phyloP scores from a whole-genome alignment of 2,888 invertebrate species.

The Cecidostiba fungosa region DNA sequence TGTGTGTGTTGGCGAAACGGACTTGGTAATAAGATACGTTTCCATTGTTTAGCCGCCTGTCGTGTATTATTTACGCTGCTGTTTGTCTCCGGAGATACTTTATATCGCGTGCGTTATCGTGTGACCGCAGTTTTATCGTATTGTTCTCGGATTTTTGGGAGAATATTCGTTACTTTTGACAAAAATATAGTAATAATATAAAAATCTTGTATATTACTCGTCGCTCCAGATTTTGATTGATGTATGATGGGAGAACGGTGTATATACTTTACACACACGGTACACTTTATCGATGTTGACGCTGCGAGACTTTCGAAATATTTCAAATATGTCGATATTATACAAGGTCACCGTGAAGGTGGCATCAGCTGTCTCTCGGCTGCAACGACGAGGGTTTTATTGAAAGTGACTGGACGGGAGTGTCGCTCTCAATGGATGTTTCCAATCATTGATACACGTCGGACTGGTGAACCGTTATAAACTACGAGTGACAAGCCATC shows the following conservation, averaged over 20 bases:
- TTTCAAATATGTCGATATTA: slow-evolving; percentile 21
- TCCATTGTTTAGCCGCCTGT: neutral
- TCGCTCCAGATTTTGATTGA: slow-evolving; percentile 8
- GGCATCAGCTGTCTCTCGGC: neutral
- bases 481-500: neutral
- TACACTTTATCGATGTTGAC: neutral
- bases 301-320: slow-evolving; percentile 17
- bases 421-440: slow-evolving; percentile 9
- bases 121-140: neutral
- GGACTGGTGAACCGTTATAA: neutral
- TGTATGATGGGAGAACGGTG: neutral
- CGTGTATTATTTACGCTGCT: neutral
- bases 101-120: neutral
- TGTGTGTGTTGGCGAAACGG: neutral
- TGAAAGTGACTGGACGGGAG: neutral
- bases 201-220: neutral
- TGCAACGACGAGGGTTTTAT: neutral
- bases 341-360: slow-evolving; percentile 16
- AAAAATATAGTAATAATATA: neutral
- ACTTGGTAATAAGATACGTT: neutral
- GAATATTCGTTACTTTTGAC: neutral
- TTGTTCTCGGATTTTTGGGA: neutral
- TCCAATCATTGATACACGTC: neutral
- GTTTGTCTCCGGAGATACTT: neutral
- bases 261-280: neutral